Evolutionary conservation across 2,113 vertebrate genomes (phyloP).

Genomic region (Forbesichthys agassizii): DNA sequence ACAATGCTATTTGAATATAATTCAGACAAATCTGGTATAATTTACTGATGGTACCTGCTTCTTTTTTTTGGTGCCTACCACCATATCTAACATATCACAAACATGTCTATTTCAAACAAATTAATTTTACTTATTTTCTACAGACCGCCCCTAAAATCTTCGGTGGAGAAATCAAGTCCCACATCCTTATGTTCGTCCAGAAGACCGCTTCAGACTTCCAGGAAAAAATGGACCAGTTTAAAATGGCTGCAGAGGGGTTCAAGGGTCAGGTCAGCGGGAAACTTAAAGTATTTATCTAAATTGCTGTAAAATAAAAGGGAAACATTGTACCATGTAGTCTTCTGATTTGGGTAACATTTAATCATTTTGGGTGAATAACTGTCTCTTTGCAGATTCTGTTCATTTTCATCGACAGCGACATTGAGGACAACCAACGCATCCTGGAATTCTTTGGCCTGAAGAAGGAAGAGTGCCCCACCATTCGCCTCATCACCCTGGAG

Average conservation of each 20-base stretch:
- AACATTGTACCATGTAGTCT: no score
- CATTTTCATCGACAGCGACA: slow-evolving; percentile 97
- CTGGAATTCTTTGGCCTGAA: slow-evolving; percentile 97
- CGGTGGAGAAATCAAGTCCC: slow-evolving; percentile 98
- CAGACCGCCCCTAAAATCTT: slow-evolving; percentile 99
- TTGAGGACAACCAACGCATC: slow-evolving; percentile 95
- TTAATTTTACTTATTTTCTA: neutral
- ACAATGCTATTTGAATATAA: neutral
- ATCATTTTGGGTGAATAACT: neutral
- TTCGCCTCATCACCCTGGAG: slow-evolving; percentile 95
- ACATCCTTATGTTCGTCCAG: slow-evolving; percentile 93
- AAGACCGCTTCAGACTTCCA: slow-evolving; percentile 87
- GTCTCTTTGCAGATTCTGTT: slow-evolving; percentile 87
- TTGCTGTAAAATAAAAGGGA: no score
- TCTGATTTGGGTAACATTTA: neutral
- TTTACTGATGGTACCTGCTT: neutral
- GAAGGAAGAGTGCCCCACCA: slow-evolving; percentile 95
- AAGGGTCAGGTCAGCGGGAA: slow-evolving; percentile 85
- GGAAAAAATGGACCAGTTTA: slow-evolving; percentile 89
- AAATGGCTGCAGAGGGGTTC: slow-evolving; percentile 86
- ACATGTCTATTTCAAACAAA: neutral
- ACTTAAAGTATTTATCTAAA: neutral
- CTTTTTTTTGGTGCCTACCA: neutral
- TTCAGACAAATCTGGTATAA: no score
- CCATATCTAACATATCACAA: neutral